Base-by-base conservation (phyloP, 2,888 invertebrate species). In the Epicampocera succincta region DNA sequence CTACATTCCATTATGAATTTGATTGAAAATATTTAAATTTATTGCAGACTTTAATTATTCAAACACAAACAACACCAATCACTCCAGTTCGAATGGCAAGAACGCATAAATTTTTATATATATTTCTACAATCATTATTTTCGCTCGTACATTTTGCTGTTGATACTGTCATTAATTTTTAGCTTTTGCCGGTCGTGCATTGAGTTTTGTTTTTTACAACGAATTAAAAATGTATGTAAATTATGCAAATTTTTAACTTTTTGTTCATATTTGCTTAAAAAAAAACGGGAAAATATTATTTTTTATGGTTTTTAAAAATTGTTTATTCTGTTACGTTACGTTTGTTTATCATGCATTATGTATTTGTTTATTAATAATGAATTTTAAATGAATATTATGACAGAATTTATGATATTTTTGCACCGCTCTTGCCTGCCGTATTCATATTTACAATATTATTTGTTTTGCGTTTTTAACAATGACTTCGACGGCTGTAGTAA, bases 381-480 rank as follows among this genome's bases (percentile, higher is more conserved):
- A 82, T 82, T 78, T 78, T 74, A 82, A 78, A 78, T 82, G 78
- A 71, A 82, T 74, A 78, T 78, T 82, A 82, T 82, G 74, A 75
- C 69, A 77, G 66, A 81, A 73, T 78, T 78, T 66, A 60, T 78
- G 71, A 58, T 72, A 65, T n/a, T n/a, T n/a, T n/a, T n/a, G n/a
- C 21, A n/a, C 6, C 6, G 19, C 15, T 42, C 17, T 52, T 11
- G 50, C n/a, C 40, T n/a, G n/a, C n/a, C n/a, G n/a, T n/a, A 29
- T 19, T 60, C 56, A 11, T 33, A 13, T 76, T 52, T 61, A 46
- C 46, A 12, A 21, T 21, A 56, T 8, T 46, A 63, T 56, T 56
- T 73, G 54, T 33, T 29, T 12, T 17, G 33, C 8, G 12, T 40
- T 54, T 52, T 12, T 33, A 40, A 44, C 42, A 52, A 54, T 17